Evolutionary conservation across 2,113 vertebrate species (phyloP).

Genomic region (Tor tambroides): DNA sequence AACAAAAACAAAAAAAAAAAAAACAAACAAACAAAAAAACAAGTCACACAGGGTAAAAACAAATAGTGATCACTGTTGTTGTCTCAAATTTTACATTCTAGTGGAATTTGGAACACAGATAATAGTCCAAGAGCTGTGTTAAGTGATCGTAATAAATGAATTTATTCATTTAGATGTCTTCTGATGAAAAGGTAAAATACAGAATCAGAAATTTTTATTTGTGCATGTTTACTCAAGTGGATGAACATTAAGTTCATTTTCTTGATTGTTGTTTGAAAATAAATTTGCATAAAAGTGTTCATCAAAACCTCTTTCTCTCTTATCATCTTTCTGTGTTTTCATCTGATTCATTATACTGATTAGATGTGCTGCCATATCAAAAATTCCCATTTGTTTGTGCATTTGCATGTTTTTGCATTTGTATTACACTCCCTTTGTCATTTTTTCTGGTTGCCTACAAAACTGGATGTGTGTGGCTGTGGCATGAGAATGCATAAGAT

Average conservation of each 20-base stretch:
- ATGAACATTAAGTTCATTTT: slow-evolving; percentile 26
- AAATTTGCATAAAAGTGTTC: background rate
- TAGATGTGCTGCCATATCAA: slow-evolving; percentile 19
- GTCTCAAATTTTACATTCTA: background rate
- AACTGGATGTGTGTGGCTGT: background rate
- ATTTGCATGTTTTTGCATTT: slow-evolving; percentile 42
- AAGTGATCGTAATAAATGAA: background rate
- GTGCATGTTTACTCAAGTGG: background rate
- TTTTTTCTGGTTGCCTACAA: background rate
- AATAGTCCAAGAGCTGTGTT: background rate
- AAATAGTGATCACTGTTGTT: background rate
- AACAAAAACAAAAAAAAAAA: too few species aligned
- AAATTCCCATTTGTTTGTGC: background rate
- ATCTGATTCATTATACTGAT: slow-evolving; percentile 3
- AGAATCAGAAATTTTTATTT: background rate
- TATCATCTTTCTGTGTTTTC: background rate
- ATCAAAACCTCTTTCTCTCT: background rate
- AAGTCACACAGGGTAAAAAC: too few species aligned
- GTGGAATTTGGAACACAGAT: background rate
- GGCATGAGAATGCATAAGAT: background rate
- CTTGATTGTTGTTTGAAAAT: background rate
- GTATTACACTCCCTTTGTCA: background rate
- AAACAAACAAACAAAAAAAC: too few species aligned
- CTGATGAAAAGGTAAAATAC: background rate
- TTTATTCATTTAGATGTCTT: background rate